phyloP scores from a whole-genome alignment of 2,888 invertebrate genomes.

The Noctuana brunneofusca region DNA sequence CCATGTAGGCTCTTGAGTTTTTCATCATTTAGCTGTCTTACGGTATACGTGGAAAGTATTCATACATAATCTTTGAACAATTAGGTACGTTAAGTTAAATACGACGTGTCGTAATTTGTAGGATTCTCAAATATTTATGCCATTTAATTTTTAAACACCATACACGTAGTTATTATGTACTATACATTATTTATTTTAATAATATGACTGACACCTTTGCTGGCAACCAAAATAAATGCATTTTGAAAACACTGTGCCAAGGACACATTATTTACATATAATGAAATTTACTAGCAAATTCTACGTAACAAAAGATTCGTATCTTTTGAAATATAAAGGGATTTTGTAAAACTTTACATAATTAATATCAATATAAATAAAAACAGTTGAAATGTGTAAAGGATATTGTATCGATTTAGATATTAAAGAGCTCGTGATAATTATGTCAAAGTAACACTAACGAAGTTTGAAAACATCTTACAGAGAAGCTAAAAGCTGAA shows the following conservation, averaged over 20 bases:
- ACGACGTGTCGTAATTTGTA: background rate
- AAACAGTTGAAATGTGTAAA: too few species aligned
- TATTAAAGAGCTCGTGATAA: too few species aligned
- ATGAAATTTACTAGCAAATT: background rate
- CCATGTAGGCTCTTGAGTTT: background rate
- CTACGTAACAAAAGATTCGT: background rate
- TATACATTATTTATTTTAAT: background rate
- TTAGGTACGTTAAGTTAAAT: too few species aligned
- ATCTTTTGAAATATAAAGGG: background rate
- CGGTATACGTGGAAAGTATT: too few species aligned
- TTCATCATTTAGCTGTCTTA: background rate
- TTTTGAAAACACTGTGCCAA: background rate
- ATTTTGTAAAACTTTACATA: constrained; percentile 8
- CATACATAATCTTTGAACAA: too few species aligned
- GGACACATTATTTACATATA: background rate
- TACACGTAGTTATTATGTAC: too few species aligned
- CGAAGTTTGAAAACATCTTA: too few species aligned
- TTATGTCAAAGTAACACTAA: background rate
- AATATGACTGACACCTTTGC: background rate
- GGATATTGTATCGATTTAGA: too few species aligned
- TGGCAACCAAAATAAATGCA: background rate
- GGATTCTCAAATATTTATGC: background rate
- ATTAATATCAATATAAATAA: too few species aligned
- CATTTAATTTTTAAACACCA: background rate
- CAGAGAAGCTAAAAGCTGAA: too few species aligned